These are phyloP conservation scores for Centroberyx gerrardi DNA, from an alignment of 2,797 vertebrate species.

Conservation along the genomic window DNA sequence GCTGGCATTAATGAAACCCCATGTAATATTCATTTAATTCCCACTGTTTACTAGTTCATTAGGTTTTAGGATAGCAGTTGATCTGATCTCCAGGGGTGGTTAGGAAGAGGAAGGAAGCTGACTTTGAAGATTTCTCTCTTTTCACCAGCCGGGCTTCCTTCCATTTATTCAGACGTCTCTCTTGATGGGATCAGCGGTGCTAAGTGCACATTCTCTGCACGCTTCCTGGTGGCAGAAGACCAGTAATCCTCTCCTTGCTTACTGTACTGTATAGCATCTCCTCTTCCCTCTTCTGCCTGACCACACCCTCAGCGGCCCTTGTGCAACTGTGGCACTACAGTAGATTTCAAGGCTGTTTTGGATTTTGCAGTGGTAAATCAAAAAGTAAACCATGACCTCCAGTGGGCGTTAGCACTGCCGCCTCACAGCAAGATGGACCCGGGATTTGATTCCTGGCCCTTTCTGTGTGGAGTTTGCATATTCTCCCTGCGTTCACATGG, in stretches of 20 bases:
- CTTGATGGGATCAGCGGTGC: slow-evolving; percentile 22
- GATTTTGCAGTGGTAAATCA: slow-evolving; percentile 22
- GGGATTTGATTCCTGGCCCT: too few relatives aligned
- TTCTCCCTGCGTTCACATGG: too few relatives aligned
- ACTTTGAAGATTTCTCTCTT: slow-evolving; percentile 69
- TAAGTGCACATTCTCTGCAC: neutral
- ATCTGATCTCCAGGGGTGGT: slow-evolving; percentile 76
- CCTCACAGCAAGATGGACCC: too few relatives aligned
- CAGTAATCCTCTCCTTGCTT: slow-evolving; percentile 35
- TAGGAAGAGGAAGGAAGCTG: slow-evolving; percentile 64
- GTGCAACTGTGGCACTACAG: slow-evolving; percentile 15
- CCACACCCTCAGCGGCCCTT: slow-evolving; percentile 28
- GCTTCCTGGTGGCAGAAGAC: slow-evolving; percentile 13
- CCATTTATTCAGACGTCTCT: slow-evolving; percentile 55
- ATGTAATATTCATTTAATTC: slow-evolving; percentile 80
- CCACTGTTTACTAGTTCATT: slow-evolving; percentile 80
- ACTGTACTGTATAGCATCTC: slow-evolving; percentile 19
- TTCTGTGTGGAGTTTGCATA: too few relatives aligned
- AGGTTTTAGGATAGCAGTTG: slow-evolving; percentile 77
- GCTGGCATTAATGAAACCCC: slow-evolving; percentile 75
- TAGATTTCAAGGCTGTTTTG: neutral
- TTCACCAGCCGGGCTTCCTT: slow-evolving; percentile 39
- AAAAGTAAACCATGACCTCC: too few relatives aligned
- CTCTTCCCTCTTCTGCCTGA: slow-evolving; percentile 22
- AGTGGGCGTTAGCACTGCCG: too few relatives aligned